These are phyloP conservation scores for Apotomis betuletana DNA, from an alignment of 2,888 invertebrate species.

Conservation along the genomic window DNA sequence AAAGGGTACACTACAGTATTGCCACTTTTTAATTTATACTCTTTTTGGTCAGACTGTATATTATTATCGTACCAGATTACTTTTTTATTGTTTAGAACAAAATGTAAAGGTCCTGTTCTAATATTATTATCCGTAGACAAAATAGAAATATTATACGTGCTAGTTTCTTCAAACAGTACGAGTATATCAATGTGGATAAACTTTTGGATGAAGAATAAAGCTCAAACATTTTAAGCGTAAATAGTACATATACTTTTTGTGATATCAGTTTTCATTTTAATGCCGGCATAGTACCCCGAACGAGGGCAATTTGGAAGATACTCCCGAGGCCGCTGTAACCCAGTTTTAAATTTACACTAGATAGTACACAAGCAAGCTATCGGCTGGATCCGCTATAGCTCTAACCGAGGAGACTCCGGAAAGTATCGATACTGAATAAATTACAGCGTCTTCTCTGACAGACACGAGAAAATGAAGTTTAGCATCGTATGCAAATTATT, in stretches of 20 bases:
- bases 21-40: too few relatives aligned
- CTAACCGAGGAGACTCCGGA: constrained; percentile 3
- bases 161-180: too few relatives aligned
- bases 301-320: constrained; percentile 59
- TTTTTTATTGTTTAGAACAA: too few relatives aligned
- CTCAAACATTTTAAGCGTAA: too few relatives aligned
- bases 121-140: too few relatives aligned
- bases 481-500: background rate
- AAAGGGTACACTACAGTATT: too few relatives aligned
- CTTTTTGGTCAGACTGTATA: too few relatives aligned
- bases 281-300: constrained; percentile 40
- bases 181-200: too few relatives aligned
- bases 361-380: constrained; percentile 62
- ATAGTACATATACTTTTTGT: background rate
- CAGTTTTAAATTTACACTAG: constrained; percentile 75
- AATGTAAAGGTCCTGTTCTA: too few relatives aligned
- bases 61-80: too few relatives aligned
- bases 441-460: background rate
- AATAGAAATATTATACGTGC: too few relatives aligned
- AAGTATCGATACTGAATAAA: constrained; percentile 27
- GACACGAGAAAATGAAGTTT: background rate
- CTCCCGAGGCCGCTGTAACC: constrained; percentile 65
- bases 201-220: too few relatives aligned
- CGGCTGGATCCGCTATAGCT: constrained; percentile 57
- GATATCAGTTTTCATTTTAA: constrained; percentile 1